phyloP scores from a whole-genome alignment of 2,888 invertebrate species.

The Melolontha melolontha region DNA sequence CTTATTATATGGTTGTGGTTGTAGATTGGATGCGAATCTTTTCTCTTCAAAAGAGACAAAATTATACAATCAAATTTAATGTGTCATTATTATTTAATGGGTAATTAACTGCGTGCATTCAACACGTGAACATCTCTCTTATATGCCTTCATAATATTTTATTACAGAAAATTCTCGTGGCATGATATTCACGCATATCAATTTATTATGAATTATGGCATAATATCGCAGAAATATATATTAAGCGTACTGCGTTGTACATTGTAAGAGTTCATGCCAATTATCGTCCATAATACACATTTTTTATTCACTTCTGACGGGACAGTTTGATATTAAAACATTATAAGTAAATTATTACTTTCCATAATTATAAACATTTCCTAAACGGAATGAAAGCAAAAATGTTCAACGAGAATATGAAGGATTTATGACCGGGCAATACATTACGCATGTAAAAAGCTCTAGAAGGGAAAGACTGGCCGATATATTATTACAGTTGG shows the following conservation, averaged over 20 bases:
- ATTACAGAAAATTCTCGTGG: too few species aligned
- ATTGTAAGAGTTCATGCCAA: constrained; percentile 2
- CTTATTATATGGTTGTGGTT: too few species aligned
- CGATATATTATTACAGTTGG: constrained; percentile 31
- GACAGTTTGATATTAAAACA: constrained; percentile 18
- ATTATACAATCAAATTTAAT: too few species aligned
- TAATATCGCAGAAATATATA: not conserved
- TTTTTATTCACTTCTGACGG: not conserved
- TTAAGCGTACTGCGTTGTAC: not conserved
- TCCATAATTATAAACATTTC: constrained; percentile 32
- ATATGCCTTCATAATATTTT: too few species aligned
- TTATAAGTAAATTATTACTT: constrained; percentile 21
- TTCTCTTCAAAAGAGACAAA: too few species aligned
- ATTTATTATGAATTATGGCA: too few species aligned
- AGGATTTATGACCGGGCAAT: constrained; percentile 15
- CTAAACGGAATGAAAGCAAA: constrained; percentile 20
- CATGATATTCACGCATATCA: too few species aligned
- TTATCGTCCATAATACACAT: constrained; percentile 14
- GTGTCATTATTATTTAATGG: too few species aligned
- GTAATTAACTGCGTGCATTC: too few species aligned
- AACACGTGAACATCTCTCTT: too few species aligned
- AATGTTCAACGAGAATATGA: constrained; percentile 6
- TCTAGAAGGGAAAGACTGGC: not conserved
- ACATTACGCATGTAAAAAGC: constrained; percentile 18
- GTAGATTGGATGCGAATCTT: too few species aligned